Base-by-base conservation (phyloP, 2,888 invertebrate species). In the Drosophila maculinotata region DNA sequence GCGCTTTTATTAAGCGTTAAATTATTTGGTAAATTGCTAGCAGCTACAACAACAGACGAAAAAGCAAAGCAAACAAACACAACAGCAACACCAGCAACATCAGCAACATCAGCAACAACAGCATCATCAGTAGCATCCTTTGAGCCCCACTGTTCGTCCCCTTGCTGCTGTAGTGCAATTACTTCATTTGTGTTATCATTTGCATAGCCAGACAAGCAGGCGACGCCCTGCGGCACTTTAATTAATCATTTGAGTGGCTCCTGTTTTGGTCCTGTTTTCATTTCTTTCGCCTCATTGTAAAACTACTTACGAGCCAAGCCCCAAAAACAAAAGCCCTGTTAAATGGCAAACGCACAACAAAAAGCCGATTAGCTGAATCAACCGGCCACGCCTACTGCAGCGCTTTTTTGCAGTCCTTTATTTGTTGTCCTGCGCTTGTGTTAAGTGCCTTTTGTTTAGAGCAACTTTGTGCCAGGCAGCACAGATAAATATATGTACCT, bases 11-110 rank as follows among this genome's bases (percentile, higher is more conserved):
- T 83, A 83, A 83, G 83, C 83, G 83, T 83, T 83, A 83, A 83
- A 83, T 83, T 83, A 83, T 83, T 87, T 87, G 54, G 83, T 59
- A 83, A 83, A 87, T 82, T 85, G 83, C 87, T 79, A 79, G 69
- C 69, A 79, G 68, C 66, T 25, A 35, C 30, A 62, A 25, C 63
- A 62, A 33, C 62, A 64, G 62, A 69, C 63, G 47, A 85, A 65
- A 81, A 68, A 33, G 84, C 58, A 81, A 74, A 65, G 59, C 68
- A 85, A 85, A 87, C 69, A 82, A 85, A 81, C 65, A 79, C 64
- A 64, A 35, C 20, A 49, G 58, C 48, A 72, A 9, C 45, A 53
- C 15, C 36, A 66, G 4, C 48, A 44, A 10, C 17, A n/a, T n/a
- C n/a, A n/a, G n/a, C n/a, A n/a, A n/a, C 14, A 14, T 28, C n/a